Conservation (phyloP, 2,113 vertebrate species). For the Bostrychus sinensis region DNA sequence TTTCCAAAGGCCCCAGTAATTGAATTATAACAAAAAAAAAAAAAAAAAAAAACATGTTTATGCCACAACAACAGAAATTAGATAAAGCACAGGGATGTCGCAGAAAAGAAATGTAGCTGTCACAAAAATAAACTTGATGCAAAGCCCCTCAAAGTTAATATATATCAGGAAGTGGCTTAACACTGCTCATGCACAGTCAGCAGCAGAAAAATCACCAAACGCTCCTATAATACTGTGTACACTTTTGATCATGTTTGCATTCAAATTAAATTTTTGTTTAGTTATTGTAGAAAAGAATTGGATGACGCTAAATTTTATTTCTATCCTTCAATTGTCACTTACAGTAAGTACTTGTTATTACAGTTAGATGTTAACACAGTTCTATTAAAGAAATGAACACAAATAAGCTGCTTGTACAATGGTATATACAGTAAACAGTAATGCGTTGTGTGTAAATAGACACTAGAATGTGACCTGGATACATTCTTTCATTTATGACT, state of each 20-base stretch:
- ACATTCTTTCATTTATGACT: conserved; percentile 65
- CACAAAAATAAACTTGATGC: conserved; percentile 57
- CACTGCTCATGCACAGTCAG: conserved; percentile 53
- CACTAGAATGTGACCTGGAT: conserved; percentile 41
- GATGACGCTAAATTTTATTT: not conserved
- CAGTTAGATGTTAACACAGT: not conserved
- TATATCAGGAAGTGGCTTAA: conserved; percentile 61
- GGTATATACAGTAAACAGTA: not conserved
- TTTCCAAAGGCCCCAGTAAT: conserved; percentile 73
- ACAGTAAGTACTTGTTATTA: too few relatives aligned
- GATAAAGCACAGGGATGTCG: conserved; percentile 57
- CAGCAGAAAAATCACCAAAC: conserved; percentile 45
- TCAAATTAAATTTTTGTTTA: not conserved
- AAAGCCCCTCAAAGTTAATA: conserved; percentile 59
- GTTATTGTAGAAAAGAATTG: not conserved
- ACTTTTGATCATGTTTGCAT: conserved; percentile 27
- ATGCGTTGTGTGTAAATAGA: conserved; percentile 38
- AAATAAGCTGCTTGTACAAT: not conserved
- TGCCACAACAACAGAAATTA: conserved; percentile 76
- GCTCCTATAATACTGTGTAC: conserved; percentile 27
- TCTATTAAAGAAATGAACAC: not conserved
- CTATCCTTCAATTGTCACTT: too few relatives aligned
- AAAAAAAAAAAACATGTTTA: conserved; percentile 72
- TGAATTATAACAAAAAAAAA: conserved; percentile 66
- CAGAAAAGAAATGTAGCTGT: conserved; percentile 67